A percentile compares a stretch with the other conserved stretches of the same genome.
Conservation (phyloP, 2,888 invertebrate genomes). For the Cotesia congregata region DNA sequence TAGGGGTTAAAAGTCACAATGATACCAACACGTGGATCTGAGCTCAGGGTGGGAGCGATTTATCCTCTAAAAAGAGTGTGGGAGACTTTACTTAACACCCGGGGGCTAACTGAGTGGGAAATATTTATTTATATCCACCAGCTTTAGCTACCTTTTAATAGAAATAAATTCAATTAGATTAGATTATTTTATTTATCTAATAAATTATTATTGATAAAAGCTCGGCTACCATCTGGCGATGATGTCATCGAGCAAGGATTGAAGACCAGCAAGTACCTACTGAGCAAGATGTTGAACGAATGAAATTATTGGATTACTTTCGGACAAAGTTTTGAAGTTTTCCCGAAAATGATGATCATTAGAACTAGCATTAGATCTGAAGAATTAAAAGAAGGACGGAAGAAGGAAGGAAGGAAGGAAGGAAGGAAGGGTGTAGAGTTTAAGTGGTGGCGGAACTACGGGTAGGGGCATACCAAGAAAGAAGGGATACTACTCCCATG, state of each 20-base stretch:
- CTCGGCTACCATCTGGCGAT: too few relatives aligned
- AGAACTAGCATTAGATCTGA: not conserved
- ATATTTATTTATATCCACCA: not conserved
- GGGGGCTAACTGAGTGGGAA: conserved; percentile 7
- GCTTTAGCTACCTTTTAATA: not conserved
- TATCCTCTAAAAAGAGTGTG: conserved; percentile 12
- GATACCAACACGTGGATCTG: conserved; percentile 13
- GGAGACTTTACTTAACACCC: not conserved
- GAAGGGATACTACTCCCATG: conserved; percentile 62
- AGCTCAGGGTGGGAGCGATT: conserved; percentile 9
- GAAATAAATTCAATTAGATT: too few relatives aligned
- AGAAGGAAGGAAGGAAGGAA: conserved; percentile 41
- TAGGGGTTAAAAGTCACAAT: conserved; percentile 31
- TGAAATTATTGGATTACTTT: too few relatives aligned
- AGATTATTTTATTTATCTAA: too few relatives aligned
- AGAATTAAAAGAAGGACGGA: conserved; percentile 21
- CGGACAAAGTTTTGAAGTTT: not conserved
- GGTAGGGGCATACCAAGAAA: conserved; percentile 65
- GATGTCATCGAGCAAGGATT: too few relatives aligned
- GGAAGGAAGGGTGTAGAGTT: conserved; percentile 49
- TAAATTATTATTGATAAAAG: too few relatives aligned
- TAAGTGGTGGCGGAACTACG: conserved; percentile 44
- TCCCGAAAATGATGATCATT: not conserved
- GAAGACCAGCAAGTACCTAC: too few relatives aligned
- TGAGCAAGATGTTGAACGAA: too few relatives aligned